phyloP scores from a whole-genome alignment of 2,888 invertebrate genomes.

The Lithodes maja region DNA sequence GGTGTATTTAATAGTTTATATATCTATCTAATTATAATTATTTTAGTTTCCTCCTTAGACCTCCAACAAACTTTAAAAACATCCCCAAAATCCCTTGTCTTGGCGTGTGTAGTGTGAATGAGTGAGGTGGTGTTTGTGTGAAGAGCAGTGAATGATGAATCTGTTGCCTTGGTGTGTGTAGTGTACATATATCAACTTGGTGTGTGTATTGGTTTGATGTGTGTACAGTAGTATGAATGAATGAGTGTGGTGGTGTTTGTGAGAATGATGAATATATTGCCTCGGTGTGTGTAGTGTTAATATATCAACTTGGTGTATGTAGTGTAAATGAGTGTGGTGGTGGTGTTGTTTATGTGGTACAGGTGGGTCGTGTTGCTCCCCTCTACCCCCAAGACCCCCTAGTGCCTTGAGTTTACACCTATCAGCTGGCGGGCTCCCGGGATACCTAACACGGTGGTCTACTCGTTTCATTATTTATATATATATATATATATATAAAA shows the following conservation, averaged over 20 bases:
- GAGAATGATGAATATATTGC: too few species aligned
- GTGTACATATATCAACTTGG: slow-evolving; percentile 21
- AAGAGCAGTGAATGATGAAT: too few species aligned
- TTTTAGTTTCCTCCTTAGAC: too few species aligned
- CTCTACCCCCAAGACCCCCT: neutral
- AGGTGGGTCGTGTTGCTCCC: slow-evolving; percentile 54
- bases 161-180: neutral
- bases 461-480: neutral
- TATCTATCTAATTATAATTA: too few species aligned
- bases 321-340: slow-evolving; percentile 13
- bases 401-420: slow-evolving; percentile 28
- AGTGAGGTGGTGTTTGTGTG: neutral
- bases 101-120: neutral
- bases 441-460: slow-evolving; percentile 15
- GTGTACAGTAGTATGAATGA: neutral
- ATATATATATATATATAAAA: too few species aligned
- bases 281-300: neutral
- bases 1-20: too few species aligned
- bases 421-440: slow-evolving; percentile 44
- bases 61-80: slow-evolving; percentile 2
- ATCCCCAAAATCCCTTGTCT: too few species aligned
- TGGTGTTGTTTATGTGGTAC: slow-evolving; percentile 31
- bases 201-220: neutral
- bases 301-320: slow-evolving; percentile 23
- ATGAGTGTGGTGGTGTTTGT: neutral